phyloP scores from a whole-genome alignment of 2,797 vertebrate species.

The Triplophysa bombifrons region DNA sequence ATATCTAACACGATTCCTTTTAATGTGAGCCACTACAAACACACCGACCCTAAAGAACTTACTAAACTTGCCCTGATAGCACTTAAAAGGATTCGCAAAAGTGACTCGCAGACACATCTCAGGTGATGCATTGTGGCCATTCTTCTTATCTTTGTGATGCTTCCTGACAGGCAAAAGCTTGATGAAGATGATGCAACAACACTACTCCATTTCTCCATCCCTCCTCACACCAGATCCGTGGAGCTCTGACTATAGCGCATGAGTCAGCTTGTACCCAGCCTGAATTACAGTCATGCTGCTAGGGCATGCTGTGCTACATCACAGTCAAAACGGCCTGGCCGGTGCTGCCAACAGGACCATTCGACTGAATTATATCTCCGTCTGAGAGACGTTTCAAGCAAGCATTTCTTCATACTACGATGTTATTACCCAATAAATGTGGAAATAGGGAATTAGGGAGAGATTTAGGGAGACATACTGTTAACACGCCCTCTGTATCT shows the following conservation, averaged over 20 bases:
- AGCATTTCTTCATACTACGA: background rate
- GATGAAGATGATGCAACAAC: slow-evolving; percentile 7
- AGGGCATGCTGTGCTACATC: slow-evolving; percentile 45
- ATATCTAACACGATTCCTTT: background rate
- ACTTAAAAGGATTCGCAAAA: background rate
- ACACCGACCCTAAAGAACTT: background rate
- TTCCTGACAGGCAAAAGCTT: slow-evolving; percentile 15
- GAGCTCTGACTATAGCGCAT: slow-evolving; percentile 6
- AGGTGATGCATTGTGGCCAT: background rate
- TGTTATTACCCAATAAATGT: slow-evolving; percentile 23
- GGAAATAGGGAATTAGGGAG: slow-evolving; percentile 7
- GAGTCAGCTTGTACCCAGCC: slow-evolving; percentile 36
- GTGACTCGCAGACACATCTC: background rate
- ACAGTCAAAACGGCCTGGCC: slow-evolving; percentile 34
- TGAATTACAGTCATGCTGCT: slow-evolving; percentile 35
- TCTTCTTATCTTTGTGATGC: slow-evolving; percentile 1
- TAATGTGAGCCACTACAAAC: background rate
- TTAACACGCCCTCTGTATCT: background rate
- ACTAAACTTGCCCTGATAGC: background rate
- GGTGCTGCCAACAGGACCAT: slow-evolving; percentile 17
- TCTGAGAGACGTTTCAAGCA: background rate
- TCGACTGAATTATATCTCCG: slow-evolving; percentile 21
- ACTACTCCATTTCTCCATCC: background rate
- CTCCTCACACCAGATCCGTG: background rate
- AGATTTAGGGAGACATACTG: background rate